phyloP scores from a whole-genome alignment of 2,888 invertebrate genomes.

The Mystacides longicornis region DNA sequence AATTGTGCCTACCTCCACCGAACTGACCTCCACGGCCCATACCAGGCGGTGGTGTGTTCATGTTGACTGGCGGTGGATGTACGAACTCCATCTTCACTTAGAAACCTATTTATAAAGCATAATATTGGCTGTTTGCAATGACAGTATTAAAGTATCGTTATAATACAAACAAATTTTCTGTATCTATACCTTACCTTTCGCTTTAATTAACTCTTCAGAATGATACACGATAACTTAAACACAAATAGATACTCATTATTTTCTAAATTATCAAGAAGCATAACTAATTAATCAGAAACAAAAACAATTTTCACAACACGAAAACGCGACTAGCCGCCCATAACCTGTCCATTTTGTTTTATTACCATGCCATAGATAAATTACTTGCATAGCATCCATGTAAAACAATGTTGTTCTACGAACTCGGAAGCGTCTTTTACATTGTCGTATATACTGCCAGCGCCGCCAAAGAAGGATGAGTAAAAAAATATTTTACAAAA shows the following conservation, averaged over 20 bases:
- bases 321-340: conserved; percentile 8
- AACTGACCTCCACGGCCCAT: conserved; percentile 29
- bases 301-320: neutral
- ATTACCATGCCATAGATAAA: too few relatives aligned
- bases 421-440: too few relatives aligned
- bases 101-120: conserved; percentile 17
- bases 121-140: conserved; percentile 1
- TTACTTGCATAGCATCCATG: too few relatives aligned
- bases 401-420: too few relatives aligned
- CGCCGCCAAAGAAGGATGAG: too few relatives aligned
- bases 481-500: too few relatives aligned
- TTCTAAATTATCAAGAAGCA: neutral
- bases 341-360: conserved; percentile 15
- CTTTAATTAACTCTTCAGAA: neutral
- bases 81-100: conserved; percentile 17
- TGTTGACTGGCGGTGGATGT: conserved; percentile 16
- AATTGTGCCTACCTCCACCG: conserved; percentile 45
- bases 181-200: conserved; percentile 13
- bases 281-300: neutral
- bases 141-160: conserved; percentile 4
- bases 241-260: neutral
- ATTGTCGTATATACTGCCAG: too few relatives aligned
- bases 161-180: conserved; percentile 7
- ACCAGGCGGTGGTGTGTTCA: conserved; percentile 18
- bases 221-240: neutral